Base-by-base conservation (phyloP, 2,113 vertebrate genomes). In the Axis porcinus region DNA sequence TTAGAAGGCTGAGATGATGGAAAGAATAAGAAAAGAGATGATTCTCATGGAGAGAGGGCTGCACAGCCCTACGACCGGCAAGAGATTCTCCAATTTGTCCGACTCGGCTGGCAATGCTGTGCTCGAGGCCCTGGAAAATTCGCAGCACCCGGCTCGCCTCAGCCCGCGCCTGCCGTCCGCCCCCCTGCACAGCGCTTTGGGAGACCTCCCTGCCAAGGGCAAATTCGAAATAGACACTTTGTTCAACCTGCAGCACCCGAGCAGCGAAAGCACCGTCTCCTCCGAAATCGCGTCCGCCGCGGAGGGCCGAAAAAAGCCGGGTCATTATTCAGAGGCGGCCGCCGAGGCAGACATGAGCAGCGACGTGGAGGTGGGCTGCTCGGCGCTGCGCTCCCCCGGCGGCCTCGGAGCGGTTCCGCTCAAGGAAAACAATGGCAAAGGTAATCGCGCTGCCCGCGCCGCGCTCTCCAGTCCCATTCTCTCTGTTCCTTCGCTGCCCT, bases 21-120 rank as follows among this genome's bases (percentile, higher is more conserved):
- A 99, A 99, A 99, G 99, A 99, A 99, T 99, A 99, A 99, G 99
- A 99, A 99, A 99, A 99, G 99, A 99, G 99, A 99, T 99, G 99
- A 99, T 99, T 99, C 99, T 99, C 99, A 99, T 99, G 99, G 99
- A 99, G 99, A 99, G 99, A 98, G 99, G 99, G 98, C 99, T 99
- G 98, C 99, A 99, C 98, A 99, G 99, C 99, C 99, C 99, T 94
- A 99, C 99, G 96, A 99, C 98, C 60, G 99, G 99, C 98, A 99
- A 99, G 99, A 99, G 99, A 98, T 99, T 99, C 97, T 98, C 99
- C 98, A 99, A 98, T 98, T 98, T 99, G 98, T 99, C 99, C 95
- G 99, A 99, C 98, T 98, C 99, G 98, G 99, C 99, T 96, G 99
- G 99, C 98, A 99, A 99, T 98, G 99, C 99, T 54, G 99, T 99